Base-by-base conservation (phyloP, 1,140 invertebrate genomes). In the Drosophila pruinosa region DNA sequence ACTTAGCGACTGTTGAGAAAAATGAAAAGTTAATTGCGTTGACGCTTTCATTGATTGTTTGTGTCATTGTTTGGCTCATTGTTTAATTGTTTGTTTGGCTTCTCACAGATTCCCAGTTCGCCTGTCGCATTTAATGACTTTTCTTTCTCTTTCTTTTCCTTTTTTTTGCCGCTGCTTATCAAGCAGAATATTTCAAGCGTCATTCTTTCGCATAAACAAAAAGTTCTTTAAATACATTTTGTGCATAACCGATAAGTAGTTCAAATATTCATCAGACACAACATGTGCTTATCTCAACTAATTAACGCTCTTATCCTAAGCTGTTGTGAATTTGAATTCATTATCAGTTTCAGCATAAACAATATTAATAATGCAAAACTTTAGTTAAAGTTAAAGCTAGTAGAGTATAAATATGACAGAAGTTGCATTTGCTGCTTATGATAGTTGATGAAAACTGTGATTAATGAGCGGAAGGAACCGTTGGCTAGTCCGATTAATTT, bases 11-110 rank as follows among this genome's bases (percentile, higher is more conserved):
- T n/a, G 28, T 2, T 7, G 10, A 31, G n/a, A 31, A 69, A 52
- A 69, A 57, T 53, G 39, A 41, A 62, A 63, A 57, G 63, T 65
- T 81, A 82, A 81, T 82, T 77, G 58, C 59, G 39, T 81, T 81
- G 73, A 81, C 78, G 63, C 54, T 80, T 67, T 74, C 31, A 36
- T 61, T 61, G 36, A 62, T 38, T 50, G 34, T 19, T 52, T 61
- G 36, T 43, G 45, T 28, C 47, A 38, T 62, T 68, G 52, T 54
- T 63, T 53, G 36, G 8, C 56, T 21, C 47, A 50, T 52, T 76
- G 39, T 58, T 70, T 47, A 47, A 65, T 63, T 69, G 26, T 50
- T 50, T 50, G 38, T 63, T 68, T 78, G 50, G 26, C 36, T 21
- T 34, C 54, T 34, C 54, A 8, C 53, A 7, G n/a, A 36, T 75